Evolutionary conservation across 2,888 invertebrate species (phyloP).

Genomic region (Mythimna ferrago): DNA sequence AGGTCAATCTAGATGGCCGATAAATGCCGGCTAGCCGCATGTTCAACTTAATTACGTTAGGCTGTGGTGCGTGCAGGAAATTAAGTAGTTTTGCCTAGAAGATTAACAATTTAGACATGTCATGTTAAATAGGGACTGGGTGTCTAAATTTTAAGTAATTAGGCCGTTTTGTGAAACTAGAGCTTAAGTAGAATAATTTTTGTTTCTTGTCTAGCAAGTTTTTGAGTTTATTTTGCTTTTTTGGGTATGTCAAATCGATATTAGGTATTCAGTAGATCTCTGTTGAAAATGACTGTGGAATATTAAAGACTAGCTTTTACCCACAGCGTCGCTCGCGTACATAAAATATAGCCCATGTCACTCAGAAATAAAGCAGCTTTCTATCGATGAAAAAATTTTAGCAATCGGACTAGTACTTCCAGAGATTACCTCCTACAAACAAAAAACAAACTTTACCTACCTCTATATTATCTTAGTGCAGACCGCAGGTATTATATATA

Average conservation of each 20-base stretch:
- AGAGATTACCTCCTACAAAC: no score
- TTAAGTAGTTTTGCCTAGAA: conserved; percentile 40
- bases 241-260: not conserved
- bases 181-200: not conserved
- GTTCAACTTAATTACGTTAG: conserved; percentile 55
- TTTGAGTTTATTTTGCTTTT: not conserved
- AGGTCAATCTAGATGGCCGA: conserved; percentile 51
- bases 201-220: not conserved
- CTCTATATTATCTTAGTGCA: no score
- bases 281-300: no score
- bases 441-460: no score
- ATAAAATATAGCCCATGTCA: no score
- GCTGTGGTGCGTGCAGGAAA: conserved; percentile 47
- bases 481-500: no score
- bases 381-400: no score
- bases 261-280: not conserved
- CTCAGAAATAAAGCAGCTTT: no score
- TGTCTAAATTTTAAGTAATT: conserved; percentile 12
- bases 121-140: conserved; percentile 3
- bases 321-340: no score
- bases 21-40: conserved; percentile 34
- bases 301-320: no score
- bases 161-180: not conserved
- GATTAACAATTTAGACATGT: conserved; percentile 38
- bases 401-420: no score